phyloP scores from a whole-genome alignment of 2,113 vertebrate genomes.

The Pelecanoides urinatrix region DNA sequence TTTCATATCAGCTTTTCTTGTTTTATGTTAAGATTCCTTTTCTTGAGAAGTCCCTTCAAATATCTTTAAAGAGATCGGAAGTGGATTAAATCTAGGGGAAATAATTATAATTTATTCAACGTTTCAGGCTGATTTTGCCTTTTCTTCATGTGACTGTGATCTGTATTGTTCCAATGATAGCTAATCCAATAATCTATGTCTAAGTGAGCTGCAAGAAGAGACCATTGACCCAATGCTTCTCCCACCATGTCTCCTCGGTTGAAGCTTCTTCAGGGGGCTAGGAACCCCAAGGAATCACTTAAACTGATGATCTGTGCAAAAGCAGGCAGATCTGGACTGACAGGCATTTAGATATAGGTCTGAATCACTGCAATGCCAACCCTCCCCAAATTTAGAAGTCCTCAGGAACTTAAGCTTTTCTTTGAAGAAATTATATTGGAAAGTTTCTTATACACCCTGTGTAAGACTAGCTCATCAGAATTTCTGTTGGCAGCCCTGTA shows the following conservation, averaged over 20 bases:
- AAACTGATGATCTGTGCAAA: not conserved
- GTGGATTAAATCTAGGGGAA: not conserved
- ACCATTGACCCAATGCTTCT: accelerated
- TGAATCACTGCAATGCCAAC: not conserved
- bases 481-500: not conserved
- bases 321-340: not conserved
- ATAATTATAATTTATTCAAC: not conserved
- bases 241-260: accelerated
- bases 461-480: not conserved
- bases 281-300: not conserved
- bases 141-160: not conserved
- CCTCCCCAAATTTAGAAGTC: not conserved
- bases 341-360: not conserved
- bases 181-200: not conserved
- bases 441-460: not conserved
- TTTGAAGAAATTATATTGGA: not conserved
- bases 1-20: not conserved
- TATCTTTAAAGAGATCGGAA: not conserved
- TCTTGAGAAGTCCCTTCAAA: not conserved
- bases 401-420: not conserved
- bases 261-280: not conserved
- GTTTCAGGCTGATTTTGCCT: not conserved
- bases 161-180: accelerated
- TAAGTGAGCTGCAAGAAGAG: not conserved
- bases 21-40: not conserved